These are phyloP conservation scores for Meandrusa payeni DNA, from an alignment of 2,888 invertebrate genomes.

Conservation along the genomic window DNA sequence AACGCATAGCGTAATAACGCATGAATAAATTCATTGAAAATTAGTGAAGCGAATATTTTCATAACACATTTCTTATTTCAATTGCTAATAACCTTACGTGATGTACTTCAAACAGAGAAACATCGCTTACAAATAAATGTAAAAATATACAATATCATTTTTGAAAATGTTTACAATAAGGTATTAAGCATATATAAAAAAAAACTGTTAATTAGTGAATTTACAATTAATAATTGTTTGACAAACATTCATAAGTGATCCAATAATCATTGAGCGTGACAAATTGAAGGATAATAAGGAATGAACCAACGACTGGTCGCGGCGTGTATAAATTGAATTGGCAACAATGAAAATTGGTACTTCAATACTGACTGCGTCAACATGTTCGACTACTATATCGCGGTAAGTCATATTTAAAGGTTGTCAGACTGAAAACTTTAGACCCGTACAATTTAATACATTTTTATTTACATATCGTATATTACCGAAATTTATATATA, in stretches of 20 bases:
- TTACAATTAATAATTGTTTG: slow-evolving; percentile 22
- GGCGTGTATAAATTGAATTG: slow-evolving; percentile 53
- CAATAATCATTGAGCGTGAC: slow-evolving; percentile 70
- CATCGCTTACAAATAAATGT: too few species aligned
- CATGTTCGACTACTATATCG: slow-evolving; percentile 56
- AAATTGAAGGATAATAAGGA: slow-evolving; percentile 51
- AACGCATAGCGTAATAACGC: too few species aligned
- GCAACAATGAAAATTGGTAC: slow-evolving; percentile 27
- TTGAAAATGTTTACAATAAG: too few species aligned
- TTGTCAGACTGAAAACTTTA: too few species aligned
- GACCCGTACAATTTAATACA: too few species aligned
- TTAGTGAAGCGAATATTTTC: slow-evolving; percentile 20
- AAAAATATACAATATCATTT: too few species aligned
- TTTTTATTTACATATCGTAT: too few species aligned
- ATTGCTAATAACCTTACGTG: slow-evolving; percentile 4
- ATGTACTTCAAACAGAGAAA: too few species aligned
- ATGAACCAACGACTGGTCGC: slow-evolving; percentile 50
- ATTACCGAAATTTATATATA: too few species aligned
- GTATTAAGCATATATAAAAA: too few species aligned
- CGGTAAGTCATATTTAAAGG: slow-evolving; percentile 47
- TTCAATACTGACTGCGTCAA: slow-evolving; percentile 28
- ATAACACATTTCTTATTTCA: slow-evolving; percentile 19
- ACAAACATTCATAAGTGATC: slow-evolving; percentile 34
- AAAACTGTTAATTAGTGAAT: slow-evolving; percentile 5
- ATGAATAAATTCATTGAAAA: slow-evolving; percentile 23